Conservation (phyloP, 2,797 vertebrate species). For the Tachyglossus aculeatus region DNA sequence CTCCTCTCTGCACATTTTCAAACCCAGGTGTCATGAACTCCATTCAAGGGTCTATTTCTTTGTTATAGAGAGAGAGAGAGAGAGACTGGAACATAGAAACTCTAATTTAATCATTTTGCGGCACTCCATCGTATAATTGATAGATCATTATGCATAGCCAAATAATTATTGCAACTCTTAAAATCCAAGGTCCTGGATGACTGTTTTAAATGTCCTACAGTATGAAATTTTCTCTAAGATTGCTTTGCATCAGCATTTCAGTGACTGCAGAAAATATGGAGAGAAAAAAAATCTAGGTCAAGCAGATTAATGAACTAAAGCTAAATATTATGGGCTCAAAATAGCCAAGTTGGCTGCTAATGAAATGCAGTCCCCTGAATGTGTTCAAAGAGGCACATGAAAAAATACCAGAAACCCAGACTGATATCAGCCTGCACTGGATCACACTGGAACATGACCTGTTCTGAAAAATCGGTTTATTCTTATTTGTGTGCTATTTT, state of each 20-base stretch:
- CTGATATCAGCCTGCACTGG: too few relatives aligned
- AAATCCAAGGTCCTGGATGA: background rate
- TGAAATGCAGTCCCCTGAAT: background rate
- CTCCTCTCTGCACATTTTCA: background rate
- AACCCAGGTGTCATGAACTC: too few relatives aligned
- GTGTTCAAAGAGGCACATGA: too few relatives aligned
- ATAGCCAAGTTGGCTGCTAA: background rate
- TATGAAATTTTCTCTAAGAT: background rate
- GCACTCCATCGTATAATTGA: background rate
- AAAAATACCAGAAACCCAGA: too few relatives aligned
- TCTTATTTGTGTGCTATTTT: too few relatives aligned
- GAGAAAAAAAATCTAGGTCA: background rate
- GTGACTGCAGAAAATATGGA: background rate
- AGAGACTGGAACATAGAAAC: background rate
- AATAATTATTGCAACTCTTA: background rate
- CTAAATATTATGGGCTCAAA: background rate
- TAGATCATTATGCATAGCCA: background rate
- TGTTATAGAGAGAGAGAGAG: background rate
- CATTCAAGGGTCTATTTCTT: background rate
- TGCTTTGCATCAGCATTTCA: background rate
- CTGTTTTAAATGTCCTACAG: too few relatives aligned
- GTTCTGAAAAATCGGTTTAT: too few relatives aligned
- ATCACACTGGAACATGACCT: too few relatives aligned
- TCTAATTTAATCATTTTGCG: background rate
- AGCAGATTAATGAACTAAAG: background rate